A percentile compares a stretch with the other conserved stretches of the same genome.
Conservation (phyloP, 2,113 vertebrate species). For the Propithecus coquereli region DNA sequence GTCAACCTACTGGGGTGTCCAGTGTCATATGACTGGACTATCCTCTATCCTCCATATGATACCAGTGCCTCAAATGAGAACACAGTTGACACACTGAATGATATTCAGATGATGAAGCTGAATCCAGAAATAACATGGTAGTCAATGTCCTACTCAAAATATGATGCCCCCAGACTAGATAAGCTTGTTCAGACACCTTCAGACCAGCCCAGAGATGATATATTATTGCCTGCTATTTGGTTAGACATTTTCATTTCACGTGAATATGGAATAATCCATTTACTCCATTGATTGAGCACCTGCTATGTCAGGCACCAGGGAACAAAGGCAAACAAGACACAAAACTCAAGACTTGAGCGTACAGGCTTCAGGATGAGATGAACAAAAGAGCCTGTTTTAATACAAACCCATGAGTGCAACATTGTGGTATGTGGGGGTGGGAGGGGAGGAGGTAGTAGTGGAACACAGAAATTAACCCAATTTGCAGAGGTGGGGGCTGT, state of each 20-base stretch:
- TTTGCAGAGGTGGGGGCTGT: not conserved
- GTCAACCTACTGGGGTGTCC: not conserved
- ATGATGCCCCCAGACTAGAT: not conserved
- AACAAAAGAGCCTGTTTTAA: not conserved
- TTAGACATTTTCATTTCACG: not conserved
- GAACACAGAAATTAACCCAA: not conserved
- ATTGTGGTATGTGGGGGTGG: not conserved
- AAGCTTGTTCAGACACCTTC: not conserved
- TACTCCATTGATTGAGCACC: not conserved
- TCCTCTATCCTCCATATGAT: not conserved
- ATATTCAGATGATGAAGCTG: not conserved
- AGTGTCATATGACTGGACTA: not conserved
- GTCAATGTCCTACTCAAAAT: not conserved
- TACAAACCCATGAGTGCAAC: not conserved
- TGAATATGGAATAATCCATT: not conserved
- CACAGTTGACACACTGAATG: not conserved
- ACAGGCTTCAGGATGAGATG: constrained; percentile 5
- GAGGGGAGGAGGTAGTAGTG: not conserved
- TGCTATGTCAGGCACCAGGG: not conserved
- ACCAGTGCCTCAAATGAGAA: not conserved
- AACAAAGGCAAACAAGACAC: not conserved
- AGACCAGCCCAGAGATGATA: not conserved
- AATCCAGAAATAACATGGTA: not conserved
- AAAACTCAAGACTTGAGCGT: not conserved
- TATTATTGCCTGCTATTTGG: not conserved